A percentile compares a stretch with the other conserved stretches of the same genome.
These are phyloP conservation scores for Thereva nobilitata DNA, from an alignment of 2,888 invertebrate genomes.

Conservation along the genomic window DNA sequence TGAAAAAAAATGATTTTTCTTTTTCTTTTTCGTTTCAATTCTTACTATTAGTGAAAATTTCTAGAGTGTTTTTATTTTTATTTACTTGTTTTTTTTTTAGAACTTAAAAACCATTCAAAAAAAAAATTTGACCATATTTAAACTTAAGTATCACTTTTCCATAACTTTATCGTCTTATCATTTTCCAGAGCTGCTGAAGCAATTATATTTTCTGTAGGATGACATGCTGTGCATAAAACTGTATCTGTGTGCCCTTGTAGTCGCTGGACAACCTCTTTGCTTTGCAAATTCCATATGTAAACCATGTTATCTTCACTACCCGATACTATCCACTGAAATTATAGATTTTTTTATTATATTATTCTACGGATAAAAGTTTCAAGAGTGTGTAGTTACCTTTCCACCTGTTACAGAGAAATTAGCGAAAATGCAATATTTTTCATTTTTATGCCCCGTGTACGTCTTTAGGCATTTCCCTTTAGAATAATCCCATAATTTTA, in stretches of 20 bases:
- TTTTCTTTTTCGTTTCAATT: background rate
- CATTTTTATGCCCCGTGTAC: conserved; percentile 97
- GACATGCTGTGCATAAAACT: conserved; percentile 97
- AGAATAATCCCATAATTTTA: conserved; percentile 99
- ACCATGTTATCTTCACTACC: conserved; percentile 99
- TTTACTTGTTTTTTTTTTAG: no score
- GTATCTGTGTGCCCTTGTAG: conserved; percentile 94
- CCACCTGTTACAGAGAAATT: conserved; percentile 99
- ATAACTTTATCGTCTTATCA: conserved; percentile 98
- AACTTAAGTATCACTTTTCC: conserved; percentile 92
- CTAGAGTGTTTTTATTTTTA: no score
- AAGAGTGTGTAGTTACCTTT: conserved; percentile 75
- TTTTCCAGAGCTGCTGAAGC: conserved; percentile 98
- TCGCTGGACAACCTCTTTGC: conserved; percentile 98
- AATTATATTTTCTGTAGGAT: conserved; percentile 98
- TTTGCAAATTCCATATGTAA: conserved; percentile 99
- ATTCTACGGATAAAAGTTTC: no score
- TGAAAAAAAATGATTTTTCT: background rate
- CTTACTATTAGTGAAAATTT: no score
- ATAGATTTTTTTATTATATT: background rate
- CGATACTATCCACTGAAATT: conserved; percentile 94
- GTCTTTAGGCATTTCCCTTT: conserved; percentile 98
- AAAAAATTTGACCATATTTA: background rate
- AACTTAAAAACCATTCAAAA: background rate
- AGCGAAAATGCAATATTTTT: conserved; percentile 99